Conservation (phyloP, 2,888 invertebrate genomes). For the Himalopsyche kuldschensis region DNA sequence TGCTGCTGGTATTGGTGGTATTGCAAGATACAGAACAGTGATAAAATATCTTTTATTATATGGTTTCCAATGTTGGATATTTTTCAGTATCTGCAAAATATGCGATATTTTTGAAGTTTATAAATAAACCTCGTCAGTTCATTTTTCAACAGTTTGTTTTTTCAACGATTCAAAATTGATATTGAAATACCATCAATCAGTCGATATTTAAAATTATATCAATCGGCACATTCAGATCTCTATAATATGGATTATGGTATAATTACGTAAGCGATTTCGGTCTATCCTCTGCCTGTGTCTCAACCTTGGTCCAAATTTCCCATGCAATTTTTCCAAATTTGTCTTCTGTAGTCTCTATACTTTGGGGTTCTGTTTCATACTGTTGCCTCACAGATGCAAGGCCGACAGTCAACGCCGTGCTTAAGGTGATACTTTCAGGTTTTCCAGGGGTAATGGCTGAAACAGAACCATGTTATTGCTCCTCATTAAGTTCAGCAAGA, state of each 20-base stretch:
- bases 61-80: no score
- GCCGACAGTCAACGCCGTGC: slow-evolving; percentile 9
- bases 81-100: no score
- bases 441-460: background rate
- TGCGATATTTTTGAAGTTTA: no score
- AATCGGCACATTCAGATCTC: no score
- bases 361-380: slow-evolving; percentile 7
- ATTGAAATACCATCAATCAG: no score
- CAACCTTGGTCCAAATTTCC: slow-evolving; percentile 60
- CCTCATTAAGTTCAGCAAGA: background rate
- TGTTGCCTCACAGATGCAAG: background rate
- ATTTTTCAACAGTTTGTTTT: no score
- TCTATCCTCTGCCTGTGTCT: slow-evolving; percentile 48
- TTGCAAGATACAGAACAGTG: no score
- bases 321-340: slow-evolving; percentile 61
- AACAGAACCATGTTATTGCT: background rate
- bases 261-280: background rate
- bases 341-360: slow-evolving; percentile 44
- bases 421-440: slow-evolving; percentile 12
- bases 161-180: no score
- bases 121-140: no score
- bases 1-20: no score
- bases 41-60: no score
- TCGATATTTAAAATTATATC: no score
- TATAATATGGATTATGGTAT: background rate